Percentiles rank a stretch among this genome's conserved stretches.
Evolutionary conservation across 2,113 vertebrate species (phyloP).

Genomic region (Alligator mississippiensis): DNA sequence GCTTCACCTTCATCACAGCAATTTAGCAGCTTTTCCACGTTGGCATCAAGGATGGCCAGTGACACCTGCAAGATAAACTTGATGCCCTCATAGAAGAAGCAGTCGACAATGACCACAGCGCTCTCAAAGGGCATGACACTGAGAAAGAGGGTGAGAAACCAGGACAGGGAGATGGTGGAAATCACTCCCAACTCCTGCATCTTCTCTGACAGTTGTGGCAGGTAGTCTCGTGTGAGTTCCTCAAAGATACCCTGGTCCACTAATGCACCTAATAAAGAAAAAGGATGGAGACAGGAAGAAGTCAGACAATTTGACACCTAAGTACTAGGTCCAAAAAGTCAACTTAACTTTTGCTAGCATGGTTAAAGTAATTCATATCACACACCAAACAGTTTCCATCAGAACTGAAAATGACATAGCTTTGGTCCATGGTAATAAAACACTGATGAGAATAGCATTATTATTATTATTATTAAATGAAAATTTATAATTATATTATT

Average conservation of each 20-base stretch:
- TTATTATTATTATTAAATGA: no score
- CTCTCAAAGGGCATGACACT: conserved; percentile 98
- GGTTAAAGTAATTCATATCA: background rate
- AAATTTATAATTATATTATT: background rate
- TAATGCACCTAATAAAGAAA: conserved; percentile 84
- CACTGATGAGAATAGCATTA: no score
- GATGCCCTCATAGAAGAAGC: conserved; percentile 98
- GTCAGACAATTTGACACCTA: background rate
- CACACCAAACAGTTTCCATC: background rate
- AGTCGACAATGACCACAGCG: conserved; percentile 93
- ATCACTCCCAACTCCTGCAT: conserved; percentile 97
- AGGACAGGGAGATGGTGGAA: conserved; percentile 96
- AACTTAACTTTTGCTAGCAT: background rate
- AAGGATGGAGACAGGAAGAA: background rate
- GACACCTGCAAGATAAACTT: conserved; percentile 96
- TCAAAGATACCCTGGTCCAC: conserved; percentile 98
- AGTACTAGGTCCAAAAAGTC: background rate
- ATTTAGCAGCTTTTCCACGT: conserved; percentile 89
- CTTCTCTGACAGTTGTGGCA: conserved; percentile 92
- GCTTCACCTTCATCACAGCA: conserved; percentile 96
- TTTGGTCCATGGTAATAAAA: background rate
- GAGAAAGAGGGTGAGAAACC: conserved; percentile 97
- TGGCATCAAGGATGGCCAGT: conserved; percentile 93
- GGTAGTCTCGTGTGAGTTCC: conserved; percentile 89
- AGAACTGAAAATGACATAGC: background rate